Base-by-base conservation (phyloP, 2,888 invertebrate species). In the Platycheirus rosarum region DNA sequence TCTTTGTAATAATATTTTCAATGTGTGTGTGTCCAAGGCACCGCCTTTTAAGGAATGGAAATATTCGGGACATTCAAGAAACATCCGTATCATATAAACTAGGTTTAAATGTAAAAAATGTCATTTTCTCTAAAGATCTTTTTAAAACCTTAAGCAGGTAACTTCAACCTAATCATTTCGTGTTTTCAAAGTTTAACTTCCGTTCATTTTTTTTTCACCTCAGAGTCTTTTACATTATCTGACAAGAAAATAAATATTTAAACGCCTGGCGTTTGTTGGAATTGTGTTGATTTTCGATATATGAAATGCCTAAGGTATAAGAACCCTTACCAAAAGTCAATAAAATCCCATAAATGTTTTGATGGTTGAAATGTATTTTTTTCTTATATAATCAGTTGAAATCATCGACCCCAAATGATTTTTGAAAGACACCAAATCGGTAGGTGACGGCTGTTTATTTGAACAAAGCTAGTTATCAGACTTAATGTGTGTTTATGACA, bases 201-300 rank as follows among this genome's bases (percentile, higher is more conserved):
- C n/a, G n/a, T 23, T 23, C 23, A 2, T 23, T 23, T 23, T 6
- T 23, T 23, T 23, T 23, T 23, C 2, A 23, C 23, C 23, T 23
- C 6, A n/a, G n/a, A n/a, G n/a, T 23, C 6, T 23, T 23, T 23
- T 23, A 23, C 16, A 32, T 51, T 32, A 51, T 37, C 55, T 55
- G 13, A 37, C n/a, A n/a, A n/a, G n/a, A n/a, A n/a, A 4, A 20
- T 55, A 37, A 44, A 42, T 29, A 44, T 23, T 40, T 26, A 40
- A 29, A 77, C 77, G 77, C 77, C 77, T 65, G 77, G 77, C 77
- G 77, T 77, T 77, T 71, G 60, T 71, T 70, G n/a, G 49, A 20
- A 35, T 26, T 23, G 3, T 69, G 32, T 76, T 76, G 68, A 46
- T 60, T 75, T 68, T 51, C 51, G 75, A 16, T 69, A 46, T 63